Evolutionary conservation across 2,888 invertebrate species (phyloP).

Genomic region (Acleris holmiana): DNA sequence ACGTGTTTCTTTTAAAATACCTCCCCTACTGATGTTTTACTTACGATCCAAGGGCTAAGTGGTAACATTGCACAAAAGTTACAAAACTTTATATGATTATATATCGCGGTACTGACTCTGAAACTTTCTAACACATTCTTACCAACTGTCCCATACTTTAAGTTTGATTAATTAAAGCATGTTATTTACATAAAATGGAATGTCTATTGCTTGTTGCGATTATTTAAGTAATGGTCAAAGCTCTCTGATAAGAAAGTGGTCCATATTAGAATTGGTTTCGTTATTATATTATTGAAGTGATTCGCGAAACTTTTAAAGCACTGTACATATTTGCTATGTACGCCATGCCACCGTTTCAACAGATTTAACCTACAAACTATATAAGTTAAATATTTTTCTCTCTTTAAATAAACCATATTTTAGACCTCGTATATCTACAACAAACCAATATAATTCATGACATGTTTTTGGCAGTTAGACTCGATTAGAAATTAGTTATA

Average conservation of each 20-base stretch:
- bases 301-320: constrained; percentile 1
- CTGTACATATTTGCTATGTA: constrained; percentile 1
- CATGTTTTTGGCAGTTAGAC: constrained; percentile 61
- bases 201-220: constrained; percentile 57
- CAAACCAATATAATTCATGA: constrained; percentile 46
- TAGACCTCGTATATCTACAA: constrained; percentile 43
- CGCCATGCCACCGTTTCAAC: constrained; percentile 1
- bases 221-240: constrained; percentile 21
- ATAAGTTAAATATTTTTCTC: constrained; percentile 47
- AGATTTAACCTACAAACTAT: constrained; percentile 36
- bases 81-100: constrained; percentile 13
- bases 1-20: too few species aligned
- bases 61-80: background rate
- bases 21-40: too few species aligned
- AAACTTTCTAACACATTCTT: background rate
- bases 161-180: constrained; percentile 21
- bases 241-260: constrained; percentile 14
- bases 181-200: constrained; percentile 48
- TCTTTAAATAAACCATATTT: constrained; percentile 46
- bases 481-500: constrained; percentile 43
- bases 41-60: background rate
- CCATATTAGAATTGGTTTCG: constrained; percentile 13
- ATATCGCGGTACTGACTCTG: constrained; percentile 17
- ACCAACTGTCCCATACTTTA: constrained; percentile 7
- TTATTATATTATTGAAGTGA: background rate